phyloP scores from a whole-genome alignment of 2,888 invertebrate genomes.

The Crocallis elinguaria region DNA sequence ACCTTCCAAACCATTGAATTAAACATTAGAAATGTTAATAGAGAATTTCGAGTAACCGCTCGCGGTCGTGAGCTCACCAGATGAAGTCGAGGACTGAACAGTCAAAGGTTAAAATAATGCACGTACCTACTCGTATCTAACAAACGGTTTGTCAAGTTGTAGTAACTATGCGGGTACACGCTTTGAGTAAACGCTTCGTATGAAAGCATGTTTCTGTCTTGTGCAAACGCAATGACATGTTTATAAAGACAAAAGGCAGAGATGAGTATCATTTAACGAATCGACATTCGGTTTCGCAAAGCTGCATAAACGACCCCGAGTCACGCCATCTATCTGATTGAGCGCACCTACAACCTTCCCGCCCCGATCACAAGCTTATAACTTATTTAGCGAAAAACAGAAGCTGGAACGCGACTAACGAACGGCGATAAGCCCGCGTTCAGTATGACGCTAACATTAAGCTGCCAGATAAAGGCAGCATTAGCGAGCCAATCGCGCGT shows the following conservation, averaged over 20 bases:
- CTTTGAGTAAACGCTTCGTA: slow-evolving; percentile 50
- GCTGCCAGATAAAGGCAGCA: slow-evolving; percentile 69
- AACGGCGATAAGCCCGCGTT: slow-evolving; percentile 72
- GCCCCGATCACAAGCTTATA: slow-evolving; percentile 78
- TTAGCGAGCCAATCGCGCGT: slow-evolving; percentile 77
- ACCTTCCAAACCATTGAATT: slow-evolving; percentile 28
- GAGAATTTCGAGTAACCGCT: neutral
- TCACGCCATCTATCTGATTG: slow-evolving; percentile 83
- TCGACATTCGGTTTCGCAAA: slow-evolving; percentile 76
- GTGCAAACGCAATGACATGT: slow-evolving; percentile 73
- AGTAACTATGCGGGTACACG: slow-evolving; percentile 70
- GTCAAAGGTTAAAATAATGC: slow-evolving; percentile 52
- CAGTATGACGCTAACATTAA: slow-evolving; percentile 77
- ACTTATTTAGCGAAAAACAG: slow-evolving; percentile 81
- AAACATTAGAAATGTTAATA: slow-evolving; percentile 23
- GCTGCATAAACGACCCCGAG: slow-evolving; percentile 79
- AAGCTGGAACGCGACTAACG: slow-evolving; percentile 77
- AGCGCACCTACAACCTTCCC: slow-evolving; percentile 67
- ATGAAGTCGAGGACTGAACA: slow-evolving; percentile 21
- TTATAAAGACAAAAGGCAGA: slow-evolving; percentile 81
- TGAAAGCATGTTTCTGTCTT: slow-evolving; percentile 65
- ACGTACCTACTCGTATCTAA: slow-evolving; percentile 39
- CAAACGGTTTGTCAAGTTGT: slow-evolving; percentile 54
- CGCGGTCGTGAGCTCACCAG: slow-evolving; percentile 26
- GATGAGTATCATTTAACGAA: slow-evolving; percentile 83